Evolutionary conservation across 1,140 invertebrate species (phyloP), one percentile per base, ranked within the genome.

Genomic region (Brachionus angularis): DNA sequence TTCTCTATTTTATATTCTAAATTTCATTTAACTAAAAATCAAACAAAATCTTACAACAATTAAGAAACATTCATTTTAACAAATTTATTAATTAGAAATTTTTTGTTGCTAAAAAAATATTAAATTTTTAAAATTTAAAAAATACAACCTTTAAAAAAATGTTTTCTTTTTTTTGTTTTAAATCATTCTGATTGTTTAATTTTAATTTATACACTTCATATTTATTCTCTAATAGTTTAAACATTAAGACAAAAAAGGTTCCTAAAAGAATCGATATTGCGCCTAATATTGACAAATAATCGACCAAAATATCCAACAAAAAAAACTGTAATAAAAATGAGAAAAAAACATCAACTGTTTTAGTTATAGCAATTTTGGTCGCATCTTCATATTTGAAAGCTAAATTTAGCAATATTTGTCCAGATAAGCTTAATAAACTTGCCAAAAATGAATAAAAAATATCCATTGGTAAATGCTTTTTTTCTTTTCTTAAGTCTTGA

Each of bases 301-400:
- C 62, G 10, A 50, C 31, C 5, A 25, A 5, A 21, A 67, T 67
- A 36, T 27, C 29, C 8, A 67, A 21, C 18, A 67, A 27, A 12
- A 67, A 29, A 67, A 33, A 67, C 47, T 67, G 62, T 23, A 67
- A 21, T 0, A 47, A 3, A 36, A 67, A 67, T 12, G 62, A 67
- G 36, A 67, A 67, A n/a, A 67, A 67, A n/a, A 67, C 44, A 16
- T 67, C 62, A 21, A 67, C 47, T 3, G 62, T 67, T 23, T 46
- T 67, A 1, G 42, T 67, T 8, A 67, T 67, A 3, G 62, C 62
- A 23, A 67, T 47, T 67, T 67, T 67, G 12, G 62, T 67, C 1
- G 62, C 62, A 36, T 67, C 62, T 47, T 67, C 62, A 14, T 47
- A 46, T 46, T 67, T 46, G 31, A 67, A 50, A 2, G 62, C 29